Evolutionary conservation across 1,140 invertebrate species (phyloP).

Genomic region (Bursaphelenchus mucronatus): DNA sequence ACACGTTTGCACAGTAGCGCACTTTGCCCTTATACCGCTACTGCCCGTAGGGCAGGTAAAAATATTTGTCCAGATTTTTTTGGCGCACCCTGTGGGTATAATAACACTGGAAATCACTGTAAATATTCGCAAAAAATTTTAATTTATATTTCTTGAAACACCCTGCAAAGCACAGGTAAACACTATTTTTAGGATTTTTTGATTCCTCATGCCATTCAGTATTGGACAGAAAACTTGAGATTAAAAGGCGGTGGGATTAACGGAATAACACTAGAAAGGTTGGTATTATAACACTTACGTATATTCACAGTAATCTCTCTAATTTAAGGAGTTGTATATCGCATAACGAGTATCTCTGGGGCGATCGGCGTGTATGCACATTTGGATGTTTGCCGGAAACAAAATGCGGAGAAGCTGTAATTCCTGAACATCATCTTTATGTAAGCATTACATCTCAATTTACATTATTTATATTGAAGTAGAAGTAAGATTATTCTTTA

Average conservation of each 20-base stretch:
- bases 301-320: background rate
- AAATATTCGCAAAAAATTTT: too few relatives aligned
- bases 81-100: too few relatives aligned
- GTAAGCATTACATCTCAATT: slow-evolving; percentile 27
- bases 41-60: too few relatives aligned
- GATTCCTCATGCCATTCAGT: slow-evolving; percentile 10
- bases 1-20: too few relatives aligned
- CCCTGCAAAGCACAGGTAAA: background rate
- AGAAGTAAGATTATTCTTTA: slow-evolving; percentile 12
- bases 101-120: too few relatives aligned
- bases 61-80: too few relatives aligned
- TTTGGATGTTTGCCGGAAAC: slow-evolving; percentile 40
- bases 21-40: too few relatives aligned
- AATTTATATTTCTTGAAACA: background rate
- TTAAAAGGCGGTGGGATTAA: slow-evolving; percentile 3
- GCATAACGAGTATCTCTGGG: background rate
- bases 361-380: slow-evolving; percentile 15
- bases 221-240: slow-evolving; percentile 11
- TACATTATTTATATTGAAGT: slow-evolving; percentile 12
- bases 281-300: background rate
- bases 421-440: slow-evolving; percentile 51
- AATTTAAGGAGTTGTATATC: slow-evolving; percentile 10
- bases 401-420: slow-evolving; percentile 53
- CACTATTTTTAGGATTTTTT: slow-evolving; percentile 14
- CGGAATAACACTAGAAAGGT: slow-evolving; percentile 15